These are phyloP conservation scores for Chaitophorus viminalis DNA, from an alignment of 2,888 invertebrate genomes.

Conservation along the genomic window DNA sequence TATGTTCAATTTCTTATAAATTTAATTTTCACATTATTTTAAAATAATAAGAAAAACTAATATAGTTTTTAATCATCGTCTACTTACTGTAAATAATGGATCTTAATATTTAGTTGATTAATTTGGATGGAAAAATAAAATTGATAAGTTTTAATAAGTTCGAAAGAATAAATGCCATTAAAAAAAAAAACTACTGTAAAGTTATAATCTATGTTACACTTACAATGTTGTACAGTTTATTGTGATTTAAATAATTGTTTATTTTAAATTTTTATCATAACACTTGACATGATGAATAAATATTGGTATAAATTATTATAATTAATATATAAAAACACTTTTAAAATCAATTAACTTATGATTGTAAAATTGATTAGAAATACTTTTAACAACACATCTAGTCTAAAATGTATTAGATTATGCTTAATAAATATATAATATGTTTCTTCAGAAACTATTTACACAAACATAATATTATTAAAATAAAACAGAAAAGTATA, in stretches of 20 bases:
- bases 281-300: background rate
- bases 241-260: background rate
- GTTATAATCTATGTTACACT: background rate
- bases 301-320: slow-evolving; percentile 18
- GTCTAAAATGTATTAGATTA: background rate
- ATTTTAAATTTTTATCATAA: background rate
- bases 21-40: background rate
- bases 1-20: background rate
- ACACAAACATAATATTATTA: background rate
- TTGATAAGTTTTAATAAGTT: background rate
- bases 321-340: slow-evolving; percentile 22
- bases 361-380: slow-evolving; percentile 17
- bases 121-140: no score
- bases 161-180: background rate
- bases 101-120: no score
- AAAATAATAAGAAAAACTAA: background rate
- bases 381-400: background rate
- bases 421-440: background rate
- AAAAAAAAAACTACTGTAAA: background rate
- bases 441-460: background rate
- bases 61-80: background rate
- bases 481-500: slow-evolving; percentile 9
- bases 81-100: no score
- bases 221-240: background rate
- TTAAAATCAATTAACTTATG: background rate